Percentiles rank a stretch among this genome's conserved stretches.
Evolutionary conservation across 2,113 vertebrate genomes (phyloP).

Genomic region (Sapajus apella): DNA sequence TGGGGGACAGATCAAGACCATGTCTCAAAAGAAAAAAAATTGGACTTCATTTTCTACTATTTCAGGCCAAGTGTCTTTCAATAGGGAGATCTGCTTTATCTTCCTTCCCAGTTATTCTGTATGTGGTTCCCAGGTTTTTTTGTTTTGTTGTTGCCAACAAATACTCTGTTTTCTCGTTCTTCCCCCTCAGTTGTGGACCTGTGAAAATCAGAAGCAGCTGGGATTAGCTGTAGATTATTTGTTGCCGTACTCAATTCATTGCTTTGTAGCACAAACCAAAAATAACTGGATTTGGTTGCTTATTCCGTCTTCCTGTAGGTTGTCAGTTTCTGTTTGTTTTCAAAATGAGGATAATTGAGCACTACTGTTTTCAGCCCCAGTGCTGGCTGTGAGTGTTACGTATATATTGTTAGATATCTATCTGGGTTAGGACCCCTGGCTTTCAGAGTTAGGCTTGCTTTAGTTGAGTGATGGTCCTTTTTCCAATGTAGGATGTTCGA

Average conservation of each 20-base stretch:
- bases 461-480: neutral
- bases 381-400: neutral
- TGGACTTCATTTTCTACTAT: neutral
- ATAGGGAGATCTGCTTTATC: neutral
- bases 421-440: neutral
- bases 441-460: neutral
- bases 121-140: neutral
- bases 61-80: neutral
- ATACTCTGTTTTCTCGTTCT: neutral
- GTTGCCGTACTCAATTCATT: neutral
- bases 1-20: too few species aligned
- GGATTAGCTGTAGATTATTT: neutral
- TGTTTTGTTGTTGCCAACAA: neutral
- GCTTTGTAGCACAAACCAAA: neutral
- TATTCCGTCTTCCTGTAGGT: neutral
- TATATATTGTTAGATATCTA: neutral
- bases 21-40: neutral
- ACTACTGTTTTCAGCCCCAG: neutral
- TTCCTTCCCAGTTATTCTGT: neutral
- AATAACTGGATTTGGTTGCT: neutral
- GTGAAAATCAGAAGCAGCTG: neutral
- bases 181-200: neutral
- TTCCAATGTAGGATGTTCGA: constrained; percentile 90
- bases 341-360: neutral
- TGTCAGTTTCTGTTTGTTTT: constrained; percentile 14